Base-by-base conservation (phyloP, 2,113 vertebrate species). In the Amia ocellicauda region DNA sequence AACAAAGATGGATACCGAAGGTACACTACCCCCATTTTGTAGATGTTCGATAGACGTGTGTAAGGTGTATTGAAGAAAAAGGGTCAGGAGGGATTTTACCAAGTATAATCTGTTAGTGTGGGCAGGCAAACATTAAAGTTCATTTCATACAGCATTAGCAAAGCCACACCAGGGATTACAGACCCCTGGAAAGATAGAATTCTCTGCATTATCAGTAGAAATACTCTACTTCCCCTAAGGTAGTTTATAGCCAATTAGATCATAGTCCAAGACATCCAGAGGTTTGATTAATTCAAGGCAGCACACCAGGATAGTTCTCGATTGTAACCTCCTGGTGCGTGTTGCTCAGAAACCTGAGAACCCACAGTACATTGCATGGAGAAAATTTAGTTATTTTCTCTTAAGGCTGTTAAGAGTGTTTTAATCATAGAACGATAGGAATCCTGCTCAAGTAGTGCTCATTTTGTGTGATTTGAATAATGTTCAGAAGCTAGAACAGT, bases 231-330 rank as follows among this genome's bases (percentile, higher is more conserved):
- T 68, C 59, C 28, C 66, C 42, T 22, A 23, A 40, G 67, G 58
- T 69, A 63, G 40, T 64, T 85, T 69, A 68, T 61, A 70, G 75
- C 68, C 78, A 77, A 78, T 85, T 79, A 80, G 60, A 51, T 71
- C 59, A 66, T 75, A 74, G 70, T 61, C 69, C 31, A 58, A 55
- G 64, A 77, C 51, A 71, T 75, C 72, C 36, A 81, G 71, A 50
- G 62, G 20, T 61, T 61, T 74, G 72, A 70, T 68, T 85, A 73
- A 80, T 81, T 77, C 73, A 42, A 59, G 68, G 55, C 57, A 72
- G 62, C 69, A 73, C 76, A 73, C 59, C 66, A 59, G 63, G 77
- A 67, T 58, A 22, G 64, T 65, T 28, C 56, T 64, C 27, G 55
- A 11, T 24, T 60, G 31, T 66, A 75, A 69, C 61, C 52, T 57